Evolutionary conservation across 2,113 vertebrate species (phyloP), one percentile per base, ranked within the genome.

Genomic region (Lepisosteus osseus): DNA sequence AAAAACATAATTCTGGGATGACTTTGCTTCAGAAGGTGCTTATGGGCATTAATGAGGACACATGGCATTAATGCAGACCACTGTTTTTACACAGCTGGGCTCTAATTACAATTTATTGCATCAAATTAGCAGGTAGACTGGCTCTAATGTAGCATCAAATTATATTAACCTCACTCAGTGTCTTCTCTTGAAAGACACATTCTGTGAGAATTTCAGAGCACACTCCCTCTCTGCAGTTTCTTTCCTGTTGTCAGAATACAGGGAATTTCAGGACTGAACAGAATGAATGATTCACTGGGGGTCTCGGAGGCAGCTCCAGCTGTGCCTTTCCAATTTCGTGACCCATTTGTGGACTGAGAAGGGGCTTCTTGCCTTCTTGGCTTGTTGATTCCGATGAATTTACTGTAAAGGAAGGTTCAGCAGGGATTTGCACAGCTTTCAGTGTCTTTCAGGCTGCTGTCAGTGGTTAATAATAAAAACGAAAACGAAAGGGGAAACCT

Each of bases 101-200:
- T 56, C 17, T 67, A 72, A 72, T 65, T 66, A 51, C 12, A 45
- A 67, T 67, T 55, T 67, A 72, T 59, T 11, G 65, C 11, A 42
- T 72, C 67, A 45, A 65, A 67, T 72, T 72, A 67, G 71, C 65
- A 57, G 54, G 54, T 67, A 67, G 63, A 67, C 64, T 42, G 69
- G 51, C 51, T 57, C 65, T 73, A 61, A 73, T 67, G 65, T 42
- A 51, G 41, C 65, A 11, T 66, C 65, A 67, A 73, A 73, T 73
- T 44, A 15, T 44, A 73, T 73, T 73, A 73, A 68, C 72, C 65
- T 61, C n/a, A 61, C 40, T 7, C 17, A 9, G 43, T 15, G 55
- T 51, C 65, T n/a, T 17, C 42, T 44, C 43, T 61, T 54, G 3
- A 65, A 14, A n/a, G 13, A 2, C 11, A 14, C 9, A 13, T 8